phyloP scores from a whole-genome alignment of 2,888 invertebrate species.

The Agrochola lychnidis region DNA sequence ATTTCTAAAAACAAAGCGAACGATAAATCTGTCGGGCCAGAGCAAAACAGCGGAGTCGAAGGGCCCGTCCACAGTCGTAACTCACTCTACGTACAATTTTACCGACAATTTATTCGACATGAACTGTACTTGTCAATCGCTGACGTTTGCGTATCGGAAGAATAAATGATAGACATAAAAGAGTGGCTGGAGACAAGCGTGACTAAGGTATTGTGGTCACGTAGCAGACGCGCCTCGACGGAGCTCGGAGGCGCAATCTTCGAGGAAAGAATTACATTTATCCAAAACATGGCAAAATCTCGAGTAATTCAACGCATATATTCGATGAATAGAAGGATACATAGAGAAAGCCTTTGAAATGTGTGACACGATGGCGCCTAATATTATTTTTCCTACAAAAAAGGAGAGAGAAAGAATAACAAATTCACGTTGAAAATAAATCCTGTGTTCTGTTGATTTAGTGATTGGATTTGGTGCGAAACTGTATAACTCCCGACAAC shows the following conservation, averaged over 20 bases:
- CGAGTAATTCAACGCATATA: conserved; percentile 87
- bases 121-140: conserved; percentile 89
- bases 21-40: conserved; percentile 83
- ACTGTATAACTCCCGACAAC: conserved; percentile 62
- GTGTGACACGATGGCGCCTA: conserved; percentile 51
- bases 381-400: conserved; percentile 49
- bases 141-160: conserved; percentile 86
- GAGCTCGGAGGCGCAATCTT: conserved; percentile 84
- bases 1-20: conserved; percentile 80
- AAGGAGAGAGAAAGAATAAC: conserved; percentile 44
- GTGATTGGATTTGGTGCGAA: conserved; percentile 70
- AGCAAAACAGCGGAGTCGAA: conserved; percentile 79
- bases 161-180: conserved; percentile 88
- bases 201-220: conserved; percentile 87
- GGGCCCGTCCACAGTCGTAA: conserved; percentile 85
- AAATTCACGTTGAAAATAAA: conserved; percentile 61
- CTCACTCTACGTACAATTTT: conserved; percentile 87
- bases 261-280: conserved; percentile 89
- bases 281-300: conserved; percentile 86
- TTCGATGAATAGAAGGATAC: conserved; percentile 72
- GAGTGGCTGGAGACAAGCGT: conserved; percentile 83
- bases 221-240: conserved; percentile 80
- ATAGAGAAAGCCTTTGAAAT: conserved; percentile 55
- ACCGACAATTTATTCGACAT: conserved; percentile 88
- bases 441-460: conserved; percentile 69